Evolutionary conservation across 1,140 invertebrate genomes (phyloP).

Genomic region (Cherax destructor): DNA sequence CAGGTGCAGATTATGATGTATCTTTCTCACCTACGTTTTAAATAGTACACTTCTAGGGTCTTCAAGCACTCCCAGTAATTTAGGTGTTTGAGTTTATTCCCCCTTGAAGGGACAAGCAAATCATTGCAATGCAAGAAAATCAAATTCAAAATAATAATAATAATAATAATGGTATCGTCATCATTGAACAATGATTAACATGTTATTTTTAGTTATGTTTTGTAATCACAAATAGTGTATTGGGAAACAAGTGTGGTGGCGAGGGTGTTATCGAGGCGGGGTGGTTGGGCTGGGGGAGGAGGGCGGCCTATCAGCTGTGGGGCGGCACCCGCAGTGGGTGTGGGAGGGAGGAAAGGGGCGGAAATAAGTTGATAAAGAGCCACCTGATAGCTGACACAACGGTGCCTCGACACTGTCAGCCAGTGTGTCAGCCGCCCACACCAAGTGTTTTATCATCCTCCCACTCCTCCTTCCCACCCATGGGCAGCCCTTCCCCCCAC

Average conservation of each 20-base stretch:
- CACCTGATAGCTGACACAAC: constrained; percentile 34
- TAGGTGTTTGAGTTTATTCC: too few species aligned
- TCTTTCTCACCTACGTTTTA: too few species aligned
- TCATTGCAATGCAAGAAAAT: too few species aligned
- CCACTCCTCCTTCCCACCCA: constrained; percentile 2
- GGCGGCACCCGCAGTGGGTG: constrained; percentile 9
- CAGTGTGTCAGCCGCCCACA: constrained; percentile 5
- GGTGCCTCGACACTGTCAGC: background rate
- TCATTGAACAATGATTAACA: too few species aligned
- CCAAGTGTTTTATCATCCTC: background rate
- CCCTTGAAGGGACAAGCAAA: too few species aligned
- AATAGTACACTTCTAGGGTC: too few species aligned
- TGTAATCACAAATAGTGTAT: too few species aligned
- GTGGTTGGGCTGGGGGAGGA: background rate
- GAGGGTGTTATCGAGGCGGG: background rate
- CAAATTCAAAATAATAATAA: too few species aligned
- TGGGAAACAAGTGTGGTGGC: background rate
- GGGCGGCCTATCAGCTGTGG: constrained; percentile 24
- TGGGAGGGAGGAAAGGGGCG: constrained; percentile 23
- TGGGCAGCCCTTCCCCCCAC: background rate
- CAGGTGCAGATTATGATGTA: too few species aligned
- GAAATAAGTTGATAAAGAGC: constrained; percentile 29
- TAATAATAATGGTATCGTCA: too few species aligned
- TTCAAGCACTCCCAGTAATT: too few species aligned
- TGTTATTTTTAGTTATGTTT: too few species aligned